Conservation (phyloP, 2,797 vertebrate genomes). For the Coracias cyanogaster region DNA sequence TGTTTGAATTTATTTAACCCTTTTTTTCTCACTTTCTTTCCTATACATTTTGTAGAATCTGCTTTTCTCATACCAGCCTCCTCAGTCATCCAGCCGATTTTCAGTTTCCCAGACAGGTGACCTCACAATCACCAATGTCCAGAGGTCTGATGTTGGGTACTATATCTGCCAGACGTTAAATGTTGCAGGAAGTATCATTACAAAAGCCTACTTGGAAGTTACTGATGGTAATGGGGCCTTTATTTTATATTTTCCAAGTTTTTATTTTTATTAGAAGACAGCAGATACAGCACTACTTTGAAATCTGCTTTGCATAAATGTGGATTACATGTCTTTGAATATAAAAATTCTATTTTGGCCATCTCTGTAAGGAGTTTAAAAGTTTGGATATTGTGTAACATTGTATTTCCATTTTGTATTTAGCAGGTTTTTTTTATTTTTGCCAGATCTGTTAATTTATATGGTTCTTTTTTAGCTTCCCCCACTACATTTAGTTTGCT, state of each 20-base stretch:
- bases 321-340: not conserved
- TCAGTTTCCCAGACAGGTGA: conserved; percentile 97
- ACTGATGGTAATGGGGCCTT: conserved; percentile 89
- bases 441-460: not conserved
- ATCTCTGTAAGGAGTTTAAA: not conserved
- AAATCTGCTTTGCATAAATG: not conserved
- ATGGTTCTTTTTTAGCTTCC: not conserved
- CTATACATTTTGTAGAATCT: conserved; percentile 85
- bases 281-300: not conserved
- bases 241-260: conserved; percentile 15
- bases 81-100: conserved; percentile 93
- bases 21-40: not conserved
- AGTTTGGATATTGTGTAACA: not conserved
- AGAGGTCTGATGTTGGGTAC: conserved; percentile 92
- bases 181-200: conserved; percentile 98
- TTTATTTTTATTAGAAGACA: not conserved
- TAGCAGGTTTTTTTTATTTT: not conserved
- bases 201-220: conserved; percentile 97
- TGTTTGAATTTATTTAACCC: not conserved
- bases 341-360: not conserved
- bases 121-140: conserved; percentile 93
- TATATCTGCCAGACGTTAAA: conserved; percentile 99
- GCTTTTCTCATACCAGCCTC: conserved; percentile 96
- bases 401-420: not conserved
- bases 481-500: not conserved